A percentile compares a stretch with the other conserved stretches of the same genome.
phyloP scores from a whole-genome alignment of 2,113 vertebrate species.

The Gobiocypris rarus region DNA sequence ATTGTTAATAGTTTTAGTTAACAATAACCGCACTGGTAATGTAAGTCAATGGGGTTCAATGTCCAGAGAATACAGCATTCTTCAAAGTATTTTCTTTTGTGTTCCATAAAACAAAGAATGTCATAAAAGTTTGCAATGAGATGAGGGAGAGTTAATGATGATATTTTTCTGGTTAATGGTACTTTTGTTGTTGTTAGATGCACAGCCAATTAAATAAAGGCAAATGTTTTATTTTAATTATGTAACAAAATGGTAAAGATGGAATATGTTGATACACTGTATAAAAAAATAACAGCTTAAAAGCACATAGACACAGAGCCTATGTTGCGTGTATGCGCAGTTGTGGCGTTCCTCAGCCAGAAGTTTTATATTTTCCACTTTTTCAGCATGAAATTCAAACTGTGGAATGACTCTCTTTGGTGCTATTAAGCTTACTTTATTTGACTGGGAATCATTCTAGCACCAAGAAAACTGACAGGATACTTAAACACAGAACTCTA shows the following conservation, averaged over 20 bases:
- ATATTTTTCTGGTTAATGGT: neutral
- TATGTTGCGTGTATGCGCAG: neutral
- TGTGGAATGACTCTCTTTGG: constrained; percentile 23
- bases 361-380: constrained; percentile 30
- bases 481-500: constrained; percentile 21
- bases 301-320: neutral
- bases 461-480: constrained; percentile 28
- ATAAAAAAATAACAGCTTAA: neutral
- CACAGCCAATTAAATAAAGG: neutral
- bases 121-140: neutral
- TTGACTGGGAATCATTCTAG: constrained; percentile 25
- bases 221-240: neutral
- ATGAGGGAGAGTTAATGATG: neutral
- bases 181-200: neutral
- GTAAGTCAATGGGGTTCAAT: neutral
- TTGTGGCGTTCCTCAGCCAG: constrained; percentile 7
- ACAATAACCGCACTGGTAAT: neutral
- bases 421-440: constrained; percentile 31
- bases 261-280: neutral
- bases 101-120: neutral
- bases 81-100: no score
- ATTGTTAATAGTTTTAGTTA: neutral
- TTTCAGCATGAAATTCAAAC: constrained; percentile 40
- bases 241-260: neutral
- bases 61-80: no score